Evolutionary conservation across 2,113 vertebrate genomes (phyloP), one percentile per base, ranked within the genome.

Genomic region (Mionectes macconnelli): DNA sequence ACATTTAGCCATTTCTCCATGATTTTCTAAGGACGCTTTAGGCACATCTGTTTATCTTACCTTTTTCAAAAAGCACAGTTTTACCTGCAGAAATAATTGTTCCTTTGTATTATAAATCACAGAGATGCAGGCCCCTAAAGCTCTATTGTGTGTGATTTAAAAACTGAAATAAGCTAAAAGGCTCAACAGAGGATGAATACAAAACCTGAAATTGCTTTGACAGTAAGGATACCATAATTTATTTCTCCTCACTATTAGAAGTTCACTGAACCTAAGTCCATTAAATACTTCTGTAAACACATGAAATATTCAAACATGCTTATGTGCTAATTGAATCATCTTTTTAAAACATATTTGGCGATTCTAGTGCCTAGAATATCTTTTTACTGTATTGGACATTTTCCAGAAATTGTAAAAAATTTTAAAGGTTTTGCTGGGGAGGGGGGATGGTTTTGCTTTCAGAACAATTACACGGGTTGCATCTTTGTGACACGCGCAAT

Each of bases 11-110:
- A 94, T 86, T 52, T 93, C 33, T 73, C 40, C 45, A 45, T 92
- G 83, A 91, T 96, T 97, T 93, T 75, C 78, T 39, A 87, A 74
- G 85, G 53, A 79, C 88, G 89, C 64, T 92, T 91, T 89, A 96
- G 89, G 95, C 91, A 84, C 39, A 93, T 93, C 62, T 95, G 79
- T 96, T 97, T 95, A 94, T 96, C 91, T 96, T 93, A 74, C 56
- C 53, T 84, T 94, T 89, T 96, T 94, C 84, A 96, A 93, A 95
- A 92, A 96, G 88, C 91, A 91, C 39, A 87, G 7, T 86, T 95
- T 96, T 96, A 96, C 84, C 87, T 93, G 42, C 86, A 92, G 64
- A 95, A 97, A 92, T 96, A 90, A 93, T 97, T 97, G 84, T 96
- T 97, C 76, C 90, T 97, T 75, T 95, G 44, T 90, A 90, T 66